phyloP scores from a whole-genome alignment of 2,797 vertebrate genomes.

The Sebastes itinus region DNA sequence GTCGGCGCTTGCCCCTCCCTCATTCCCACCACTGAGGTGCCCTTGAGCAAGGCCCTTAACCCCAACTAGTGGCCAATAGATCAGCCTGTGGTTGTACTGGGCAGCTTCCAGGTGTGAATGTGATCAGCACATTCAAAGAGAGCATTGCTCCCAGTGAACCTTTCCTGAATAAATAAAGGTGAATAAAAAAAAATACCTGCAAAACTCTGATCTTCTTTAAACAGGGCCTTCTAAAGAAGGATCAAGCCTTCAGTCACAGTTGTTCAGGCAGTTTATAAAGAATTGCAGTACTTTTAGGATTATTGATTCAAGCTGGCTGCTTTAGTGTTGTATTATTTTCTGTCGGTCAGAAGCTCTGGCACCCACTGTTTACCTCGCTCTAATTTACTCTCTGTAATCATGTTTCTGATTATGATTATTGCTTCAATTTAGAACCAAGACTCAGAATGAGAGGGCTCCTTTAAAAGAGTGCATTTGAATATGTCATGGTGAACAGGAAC shows the following conservation, averaged over 20 bases:
- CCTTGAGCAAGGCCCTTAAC: no score
- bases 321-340: neutral
- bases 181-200: neutral
- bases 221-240: no score
- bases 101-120: no score
- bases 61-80: no score
- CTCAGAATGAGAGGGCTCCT: neutral
- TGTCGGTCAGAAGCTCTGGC: neutral
- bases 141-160: no score
- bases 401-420: neutral
- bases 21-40: no score
- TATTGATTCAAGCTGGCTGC: neutral
- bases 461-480: neutral
- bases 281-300: neutral
- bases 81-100: no score
- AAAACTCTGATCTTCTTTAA: neutral
- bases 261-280: neutral
- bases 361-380: neutral
- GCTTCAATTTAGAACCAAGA: neutral
- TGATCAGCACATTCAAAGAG: no score
- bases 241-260: neutral
- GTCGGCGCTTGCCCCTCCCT: no score
- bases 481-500: neutral
- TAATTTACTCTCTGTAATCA: neutral
- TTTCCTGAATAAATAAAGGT: no score